A percentile compares a stretch with the other conserved stretches of the same genome.
Evolutionary conservation across 1,140 invertebrate species (phyloP).

Genomic region (Galleria mellonella): DNA sequence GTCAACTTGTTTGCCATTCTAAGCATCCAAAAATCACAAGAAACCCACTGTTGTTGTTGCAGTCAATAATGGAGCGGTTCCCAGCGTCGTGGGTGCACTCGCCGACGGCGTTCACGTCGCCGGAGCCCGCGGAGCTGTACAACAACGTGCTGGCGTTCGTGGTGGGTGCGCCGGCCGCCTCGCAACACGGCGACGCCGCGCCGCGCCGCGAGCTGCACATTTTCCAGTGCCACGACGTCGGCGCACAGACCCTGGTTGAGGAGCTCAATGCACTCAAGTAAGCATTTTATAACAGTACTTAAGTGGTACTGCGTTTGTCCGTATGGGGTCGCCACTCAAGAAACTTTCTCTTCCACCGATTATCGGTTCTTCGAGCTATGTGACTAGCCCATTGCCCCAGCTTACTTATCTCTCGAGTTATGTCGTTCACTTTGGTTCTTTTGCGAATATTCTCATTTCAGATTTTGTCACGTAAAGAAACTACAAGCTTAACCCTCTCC

Average conservation of each 20-base stretch:
- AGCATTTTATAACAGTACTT: constrained; percentile 19
- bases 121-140: constrained; percentile 97
- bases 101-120: constrained; percentile 97
- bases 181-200: constrained; percentile 35
- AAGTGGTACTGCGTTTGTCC: too few relatives aligned
- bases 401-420: too few relatives aligned
- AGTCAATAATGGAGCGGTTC: constrained; percentile 97
- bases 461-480: too few relatives aligned
- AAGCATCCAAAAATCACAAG: background rate
- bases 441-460: too few relatives aligned
- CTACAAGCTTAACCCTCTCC: too few relatives aligned
- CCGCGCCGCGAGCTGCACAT: constrained; percentile 95
- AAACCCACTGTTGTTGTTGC: constrained; percentile 23
- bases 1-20: background rate
- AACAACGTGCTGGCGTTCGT: constrained; percentile 99
- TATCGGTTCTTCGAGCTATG: too few relatives aligned
- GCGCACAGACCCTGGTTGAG: constrained; percentile 73
- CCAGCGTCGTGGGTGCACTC: constrained; percentile 93
- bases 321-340: too few relatives aligned
- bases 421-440: too few relatives aligned
- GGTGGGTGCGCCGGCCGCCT: constrained; percentile 78
- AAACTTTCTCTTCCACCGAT: too few relatives aligned
- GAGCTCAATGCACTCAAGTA: constrained; percentile 72
- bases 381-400: too few relatives aligned
- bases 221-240: constrained; percentile 88